A percentile compares a stretch with the other conserved stretches of the same genome.
Conservation (phyloP, 2,113 vertebrate species). For the Erpornis zantholeuca region DNA sequence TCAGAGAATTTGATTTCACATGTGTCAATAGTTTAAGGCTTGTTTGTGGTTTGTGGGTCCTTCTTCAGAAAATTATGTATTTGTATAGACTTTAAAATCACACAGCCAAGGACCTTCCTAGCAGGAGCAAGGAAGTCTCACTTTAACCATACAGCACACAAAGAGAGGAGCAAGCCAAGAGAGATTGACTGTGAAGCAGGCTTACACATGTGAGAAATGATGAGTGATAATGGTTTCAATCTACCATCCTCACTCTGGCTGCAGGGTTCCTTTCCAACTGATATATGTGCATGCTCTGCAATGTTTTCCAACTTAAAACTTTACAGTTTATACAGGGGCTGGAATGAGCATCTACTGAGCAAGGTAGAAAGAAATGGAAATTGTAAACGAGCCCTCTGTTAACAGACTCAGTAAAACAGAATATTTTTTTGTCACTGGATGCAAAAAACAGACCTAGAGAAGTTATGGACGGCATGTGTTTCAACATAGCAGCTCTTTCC, state of each 20-base stretch:
- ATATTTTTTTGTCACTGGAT: background rate
- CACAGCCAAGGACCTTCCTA: background rate
- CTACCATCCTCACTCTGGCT: background rate
- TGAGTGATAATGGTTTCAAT: background rate
- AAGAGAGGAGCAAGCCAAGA: background rate
- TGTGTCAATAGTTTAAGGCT: constrained; percentile 24
- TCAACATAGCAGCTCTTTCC: background rate
- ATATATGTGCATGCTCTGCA: background rate
- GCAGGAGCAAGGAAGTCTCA: background rate
- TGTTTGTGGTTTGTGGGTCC: constrained; percentile 2
- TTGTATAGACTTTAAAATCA: background rate
- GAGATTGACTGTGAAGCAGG: background rate
- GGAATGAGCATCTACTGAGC: background rate
- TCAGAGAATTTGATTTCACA: constrained; percentile 14
- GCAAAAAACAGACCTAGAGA: background rate
- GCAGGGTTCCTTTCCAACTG: background rate
- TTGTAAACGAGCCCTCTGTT: background rate
- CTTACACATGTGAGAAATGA: background rate
- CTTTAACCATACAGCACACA: background rate
- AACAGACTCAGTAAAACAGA: background rate
- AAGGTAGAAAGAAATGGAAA: background rate
- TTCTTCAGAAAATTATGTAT: background rate
- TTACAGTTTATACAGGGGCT: background rate
- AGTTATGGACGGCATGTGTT: background rate
- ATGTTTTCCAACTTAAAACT: background rate